A percentile compares a stretch with the other conserved stretches of the same genome.
Conservation (phyloP, 2,888 invertebrate species). For the Lobophora halterata region DNA sequence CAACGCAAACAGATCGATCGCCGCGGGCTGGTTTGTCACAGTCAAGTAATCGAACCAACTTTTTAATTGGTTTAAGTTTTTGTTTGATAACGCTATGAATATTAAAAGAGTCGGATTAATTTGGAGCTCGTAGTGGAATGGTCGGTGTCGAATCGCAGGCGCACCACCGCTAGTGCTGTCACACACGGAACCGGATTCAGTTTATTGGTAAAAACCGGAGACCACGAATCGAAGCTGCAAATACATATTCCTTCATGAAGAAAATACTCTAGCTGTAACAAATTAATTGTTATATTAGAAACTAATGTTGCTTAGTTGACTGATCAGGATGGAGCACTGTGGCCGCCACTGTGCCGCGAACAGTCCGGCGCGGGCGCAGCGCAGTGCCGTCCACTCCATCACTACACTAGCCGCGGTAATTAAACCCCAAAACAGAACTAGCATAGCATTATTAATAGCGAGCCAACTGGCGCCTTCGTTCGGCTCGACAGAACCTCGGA, state of each 20-base stretch:
- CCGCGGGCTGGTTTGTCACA: constrained; percentile 23
- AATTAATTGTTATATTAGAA: too few relatives aligned
- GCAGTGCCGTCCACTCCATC: too few relatives aligned
- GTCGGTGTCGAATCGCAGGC: constrained; percentile 39
- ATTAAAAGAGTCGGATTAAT: constrained; percentile 73
- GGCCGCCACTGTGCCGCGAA: too few relatives aligned
- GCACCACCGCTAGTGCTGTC: constrained; percentile 21
- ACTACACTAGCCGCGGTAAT: constrained; percentile 46
- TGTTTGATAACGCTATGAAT: constrained; percentile 77
- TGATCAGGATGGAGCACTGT: too few relatives aligned
- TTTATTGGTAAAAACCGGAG: constrained; percentile 3
- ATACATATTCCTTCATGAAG: too few relatives aligned
- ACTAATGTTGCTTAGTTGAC: too few relatives aligned
- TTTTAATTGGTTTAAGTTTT: constrained; percentile 77
- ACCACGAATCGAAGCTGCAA: too few relatives aligned
- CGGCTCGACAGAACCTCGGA: constrained; percentile 61
- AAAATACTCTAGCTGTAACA: too few relatives aligned
- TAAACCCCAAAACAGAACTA: constrained; percentile 71
- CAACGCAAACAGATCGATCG: constrained; percentile 19
- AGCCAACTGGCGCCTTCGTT: constrained; percentile 75
- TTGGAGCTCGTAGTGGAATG: constrained; percentile 32
- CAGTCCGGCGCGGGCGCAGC: too few relatives aligned
- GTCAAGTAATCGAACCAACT: constrained; percentile 64
- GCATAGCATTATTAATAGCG: constrained; percentile 67
- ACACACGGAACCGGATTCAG: background rate